phyloP scores from a whole-genome alignment of 1,140 invertebrate genomes.

The Zophobas atratus region DNA sequence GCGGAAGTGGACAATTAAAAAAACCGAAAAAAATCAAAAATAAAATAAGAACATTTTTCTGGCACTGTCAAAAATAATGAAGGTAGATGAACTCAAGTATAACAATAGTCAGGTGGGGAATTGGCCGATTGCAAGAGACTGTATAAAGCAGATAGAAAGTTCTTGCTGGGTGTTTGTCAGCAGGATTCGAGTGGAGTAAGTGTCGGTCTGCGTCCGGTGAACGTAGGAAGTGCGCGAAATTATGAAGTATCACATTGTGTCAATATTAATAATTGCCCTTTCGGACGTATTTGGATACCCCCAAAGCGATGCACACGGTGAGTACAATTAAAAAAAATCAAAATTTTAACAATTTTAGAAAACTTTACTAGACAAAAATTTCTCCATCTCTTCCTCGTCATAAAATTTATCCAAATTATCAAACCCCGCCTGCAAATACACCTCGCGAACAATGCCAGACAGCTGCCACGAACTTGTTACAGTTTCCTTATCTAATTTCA shows the following conservation, averaged over 20 bases:
- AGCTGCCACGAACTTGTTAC: slow-evolving; percentile 30
- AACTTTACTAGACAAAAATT: neutral
- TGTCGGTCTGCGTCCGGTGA: slow-evolving; percentile 41
- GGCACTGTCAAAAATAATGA: slow-evolving; percentile 30
- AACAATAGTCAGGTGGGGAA: slow-evolving; percentile 51
- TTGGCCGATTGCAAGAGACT: slow-evolving; percentile 25
- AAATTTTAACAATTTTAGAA: neutral
- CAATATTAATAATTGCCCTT: slow-evolving; percentile 3
- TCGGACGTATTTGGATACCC: slow-evolving; percentile 21
- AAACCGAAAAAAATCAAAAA: neutral
- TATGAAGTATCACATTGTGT: slow-evolving; percentile 30
- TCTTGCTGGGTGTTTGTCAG: slow-evolving; percentile 43
- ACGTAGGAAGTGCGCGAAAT: slow-evolving; percentile 43
- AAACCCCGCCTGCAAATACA: neutral
- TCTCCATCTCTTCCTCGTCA: too few relatives aligned
- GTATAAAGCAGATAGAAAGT: slow-evolving; percentile 52
- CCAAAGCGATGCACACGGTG: slow-evolving; percentile 14
- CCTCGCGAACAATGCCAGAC: neutral
- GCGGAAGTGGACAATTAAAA: neutral
- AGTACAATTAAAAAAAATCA: neutral
- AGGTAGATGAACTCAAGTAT: slow-evolving; percentile 49
- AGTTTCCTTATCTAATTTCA: slow-evolving; percentile 34
- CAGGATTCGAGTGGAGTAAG: slow-evolving; percentile 43
- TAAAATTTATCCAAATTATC: too few relatives aligned
- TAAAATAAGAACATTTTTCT: slow-evolving; percentile 15